Evolutionary conservation across 1,140 invertebrate genomes (phyloP).

Genomic region (Musca vetustissima): DNA sequence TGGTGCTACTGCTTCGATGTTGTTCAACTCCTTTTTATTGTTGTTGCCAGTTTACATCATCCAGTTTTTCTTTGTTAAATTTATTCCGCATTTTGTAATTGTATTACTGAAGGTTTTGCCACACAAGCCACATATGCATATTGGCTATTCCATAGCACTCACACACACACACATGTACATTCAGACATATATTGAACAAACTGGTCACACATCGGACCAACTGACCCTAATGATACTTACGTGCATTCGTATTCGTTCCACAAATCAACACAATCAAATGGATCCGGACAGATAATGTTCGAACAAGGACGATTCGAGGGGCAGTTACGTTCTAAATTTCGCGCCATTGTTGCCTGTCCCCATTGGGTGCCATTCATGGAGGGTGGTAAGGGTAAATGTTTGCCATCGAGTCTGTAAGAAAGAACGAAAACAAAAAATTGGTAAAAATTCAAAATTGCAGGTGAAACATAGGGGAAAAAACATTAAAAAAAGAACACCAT

Average conservation of each 20-base stretch:
- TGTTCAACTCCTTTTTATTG: no score
- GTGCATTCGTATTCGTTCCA: slow-evolving; percentile 72
- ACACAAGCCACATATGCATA: not conserved
- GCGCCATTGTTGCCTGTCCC: slow-evolving; percentile 62
- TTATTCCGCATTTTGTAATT: no score
- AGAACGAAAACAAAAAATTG: not conserved
- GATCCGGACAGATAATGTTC: slow-evolving; percentile 62
- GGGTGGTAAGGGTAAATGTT: slow-evolving; percentile 65
- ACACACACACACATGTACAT: not conserved
- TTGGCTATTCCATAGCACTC: not conserved
- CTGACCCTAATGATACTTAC: slow-evolving; percentile 56
- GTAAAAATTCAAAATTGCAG: not conserved
- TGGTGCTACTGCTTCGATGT: no score
- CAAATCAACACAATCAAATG: slow-evolving; percentile 68
- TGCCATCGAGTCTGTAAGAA: slow-evolving; percentile 61
- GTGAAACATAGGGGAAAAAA: no score
- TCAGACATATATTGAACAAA: not conserved
- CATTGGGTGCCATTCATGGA: slow-evolving; percentile 67
- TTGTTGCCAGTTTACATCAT: no score
- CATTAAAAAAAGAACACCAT: no score
- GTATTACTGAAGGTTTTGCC: not conserved
- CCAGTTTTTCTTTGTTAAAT: no score
- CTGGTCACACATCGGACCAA: not conserved
- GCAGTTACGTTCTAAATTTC: slow-evolving; percentile 60
- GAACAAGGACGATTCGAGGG: slow-evolving; percentile 66